phyloP scores from a whole-genome alignment of 2,888 invertebrate species.

The Selenia dentaria region DNA sequence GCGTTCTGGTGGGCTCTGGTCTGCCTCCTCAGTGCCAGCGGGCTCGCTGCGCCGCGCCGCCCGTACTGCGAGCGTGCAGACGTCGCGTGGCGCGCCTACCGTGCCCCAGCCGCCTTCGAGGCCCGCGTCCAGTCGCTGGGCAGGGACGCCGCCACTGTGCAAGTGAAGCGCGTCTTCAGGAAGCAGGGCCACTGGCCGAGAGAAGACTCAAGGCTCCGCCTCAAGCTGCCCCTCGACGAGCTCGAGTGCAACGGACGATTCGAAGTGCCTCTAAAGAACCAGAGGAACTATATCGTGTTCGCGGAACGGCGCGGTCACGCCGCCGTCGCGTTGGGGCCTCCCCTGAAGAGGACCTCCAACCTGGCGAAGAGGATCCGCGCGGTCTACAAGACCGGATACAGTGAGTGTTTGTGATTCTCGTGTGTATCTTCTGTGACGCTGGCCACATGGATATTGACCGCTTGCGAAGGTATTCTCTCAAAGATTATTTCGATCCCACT shows the following conservation, averaged over 20 bases:
- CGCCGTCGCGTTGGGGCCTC: conserved; percentile 77
- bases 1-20: conserved; percentile 77
- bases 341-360: conserved; percentile 70
- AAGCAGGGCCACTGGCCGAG: conserved; percentile 75
- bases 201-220: conserved; percentile 66
- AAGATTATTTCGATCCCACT: neutral
- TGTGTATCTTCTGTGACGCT: conserved; percentile 21
- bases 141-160: conserved; percentile 71
- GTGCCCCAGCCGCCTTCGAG: conserved; percentile 79
- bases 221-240: conserved; percentile 60
- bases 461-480: conserved; percentile 21
- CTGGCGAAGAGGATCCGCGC: conserved; percentile 74
- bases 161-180: conserved; percentile 69
- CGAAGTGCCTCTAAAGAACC: conserved; percentile 74
- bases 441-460: conserved; percentile 48
- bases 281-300: conserved; percentile 79
- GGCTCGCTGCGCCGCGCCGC: conserved; percentile 65
- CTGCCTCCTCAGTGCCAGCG: conserved; percentile 61
- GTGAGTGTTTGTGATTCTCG: conserved; percentile 63
- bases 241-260: conserved; percentile 72
- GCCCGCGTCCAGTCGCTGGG: conserved; percentile 76
- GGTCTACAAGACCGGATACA: conserved; percentile 79
- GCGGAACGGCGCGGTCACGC: conserved; percentile 74
- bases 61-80: conserved; percentile 81
- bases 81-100: conserved; percentile 82